Conservation (phyloP, 2,113 vertebrate genomes). For the Ceyx margarethae region DNA sequence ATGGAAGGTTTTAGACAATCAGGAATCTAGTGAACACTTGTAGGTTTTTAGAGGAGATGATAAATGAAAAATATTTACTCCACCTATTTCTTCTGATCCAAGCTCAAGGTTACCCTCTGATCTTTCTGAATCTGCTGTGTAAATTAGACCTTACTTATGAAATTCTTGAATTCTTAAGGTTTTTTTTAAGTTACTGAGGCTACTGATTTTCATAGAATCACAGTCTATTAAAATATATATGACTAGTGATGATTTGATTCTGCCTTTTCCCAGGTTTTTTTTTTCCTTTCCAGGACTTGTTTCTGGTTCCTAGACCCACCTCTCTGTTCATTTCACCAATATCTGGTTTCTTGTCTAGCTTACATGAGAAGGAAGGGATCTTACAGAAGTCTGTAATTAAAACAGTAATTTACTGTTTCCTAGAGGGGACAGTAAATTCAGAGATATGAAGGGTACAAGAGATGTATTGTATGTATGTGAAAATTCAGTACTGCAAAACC, state of each 20-base stretch:
- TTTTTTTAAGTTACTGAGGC: conserved; percentile 2
- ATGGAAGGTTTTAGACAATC: background rate
- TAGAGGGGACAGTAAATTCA: background rate
- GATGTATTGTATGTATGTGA: accelerated
- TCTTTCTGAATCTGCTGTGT: background rate
- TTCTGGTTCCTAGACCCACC: background rate
- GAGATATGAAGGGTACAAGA: background rate
- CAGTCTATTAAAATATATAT: background rate
- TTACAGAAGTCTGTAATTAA: background rate
- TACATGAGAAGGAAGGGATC: background rate
- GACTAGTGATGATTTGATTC: background rate
- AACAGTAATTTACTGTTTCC: background rate
- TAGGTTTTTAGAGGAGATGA: conserved; percentile 11
- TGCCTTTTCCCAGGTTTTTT: background rate
- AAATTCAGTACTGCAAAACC: background rate
- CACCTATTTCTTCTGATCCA: background rate
- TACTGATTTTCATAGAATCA: background rate
- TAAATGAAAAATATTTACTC: conserved; percentile 9
- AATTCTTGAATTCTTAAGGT: background rate
- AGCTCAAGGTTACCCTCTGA: background rate
- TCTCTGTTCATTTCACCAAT: background rate
- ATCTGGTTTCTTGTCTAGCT: background rate
- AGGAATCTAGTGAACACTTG: background rate
- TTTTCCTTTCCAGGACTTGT: background rate
- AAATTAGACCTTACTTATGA: background rate